These are phyloP conservation scores for Cyclina sinensis DNA, from an alignment of 1,140 invertebrate species.

Conservation along the genomic window DNA sequence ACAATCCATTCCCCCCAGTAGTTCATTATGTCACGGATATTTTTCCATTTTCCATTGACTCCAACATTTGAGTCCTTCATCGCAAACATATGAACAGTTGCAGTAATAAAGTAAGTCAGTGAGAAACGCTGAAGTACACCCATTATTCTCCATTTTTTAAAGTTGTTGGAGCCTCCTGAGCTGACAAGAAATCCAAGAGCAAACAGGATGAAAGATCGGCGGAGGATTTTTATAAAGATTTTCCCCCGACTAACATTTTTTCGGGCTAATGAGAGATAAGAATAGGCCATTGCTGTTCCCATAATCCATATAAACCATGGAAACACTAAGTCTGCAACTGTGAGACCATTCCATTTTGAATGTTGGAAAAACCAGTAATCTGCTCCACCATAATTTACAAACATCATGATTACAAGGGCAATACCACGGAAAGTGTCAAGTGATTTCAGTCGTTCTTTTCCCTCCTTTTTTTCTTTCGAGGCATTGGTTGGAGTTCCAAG, in stretches of 20 bases:
- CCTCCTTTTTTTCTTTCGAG: slow-evolving; percentile 59
- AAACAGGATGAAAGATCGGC: slow-evolving; percentile 89
- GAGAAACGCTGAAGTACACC: slow-evolving; percentile 94
- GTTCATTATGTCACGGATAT: slow-evolving; percentile 90
- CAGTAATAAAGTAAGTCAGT: slow-evolving; percentile 92
- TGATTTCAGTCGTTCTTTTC: slow-evolving; percentile 64
- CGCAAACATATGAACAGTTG: slow-evolving; percentile 90
- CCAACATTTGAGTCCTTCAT: slow-evolving; percentile 52
- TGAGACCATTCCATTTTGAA: slow-evolving; percentile 96
- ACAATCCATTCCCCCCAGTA: slow-evolving; percentile 91
- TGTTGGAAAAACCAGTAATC: slow-evolving; percentile 95
- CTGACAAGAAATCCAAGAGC: slow-evolving; percentile 75
- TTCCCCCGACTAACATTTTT: slow-evolving; percentile 88
- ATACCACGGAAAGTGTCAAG: slow-evolving; percentile 66
- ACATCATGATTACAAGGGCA: slow-evolving; percentile 90
- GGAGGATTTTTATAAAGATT: slow-evolving; percentile 86
- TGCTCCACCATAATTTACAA: slow-evolving; percentile 94
- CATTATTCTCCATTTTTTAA: slow-evolving; percentile 90
- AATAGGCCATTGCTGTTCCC: slow-evolving; percentile 95
- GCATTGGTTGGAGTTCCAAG: slow-evolving; percentile 76
- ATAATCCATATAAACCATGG: slow-evolving; percentile 98
- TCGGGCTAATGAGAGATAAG: slow-evolving; percentile 91
- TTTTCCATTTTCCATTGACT: slow-evolving; percentile 83
- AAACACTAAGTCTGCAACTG: slow-evolving; percentile 96
- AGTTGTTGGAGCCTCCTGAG: slow-evolving; percentile 68